phyloP scores from a whole-genome alignment of 2,888 invertebrate genomes.

The Dasysyrphus albostriatus region DNA sequence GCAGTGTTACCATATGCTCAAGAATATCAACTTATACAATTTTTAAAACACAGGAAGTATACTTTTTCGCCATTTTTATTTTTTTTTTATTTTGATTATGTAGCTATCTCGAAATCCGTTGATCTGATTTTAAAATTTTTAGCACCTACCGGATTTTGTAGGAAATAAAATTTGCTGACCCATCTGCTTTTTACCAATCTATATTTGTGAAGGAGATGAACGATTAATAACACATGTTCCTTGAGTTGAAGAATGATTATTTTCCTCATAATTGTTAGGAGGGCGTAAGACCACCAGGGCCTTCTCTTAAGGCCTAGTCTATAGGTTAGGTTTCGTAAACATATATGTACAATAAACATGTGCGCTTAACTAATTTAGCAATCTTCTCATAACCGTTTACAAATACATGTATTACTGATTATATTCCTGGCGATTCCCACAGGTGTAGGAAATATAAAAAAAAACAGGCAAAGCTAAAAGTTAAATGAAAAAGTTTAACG shows the following conservation, averaged over 20 bases:
- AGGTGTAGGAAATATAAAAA: slow-evolving; percentile 37
- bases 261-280: neutral
- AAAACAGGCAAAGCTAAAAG: slow-evolving; percentile 37
- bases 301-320: neutral
- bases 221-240: no score
- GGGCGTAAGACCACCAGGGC: neutral
- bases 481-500: slow-evolving; percentile 70
- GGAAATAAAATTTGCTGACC: no score
- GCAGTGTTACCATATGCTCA: no score
- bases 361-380: slow-evolving; percentile 58
- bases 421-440: slow-evolving; percentile 58
- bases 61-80: no score
- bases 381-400: slow-evolving; percentile 52
- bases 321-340: neutral
- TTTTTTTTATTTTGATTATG: no score
- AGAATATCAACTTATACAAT: no score
- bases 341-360: slow-evolving; percentile 10
- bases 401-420: slow-evolving; percentile 59
- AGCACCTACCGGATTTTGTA: no score
- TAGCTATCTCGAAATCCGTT: no score
- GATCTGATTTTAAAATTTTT: no score
- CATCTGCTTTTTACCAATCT: no score
- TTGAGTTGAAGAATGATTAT: neutral
- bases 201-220: no score
- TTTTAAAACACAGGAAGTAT: no score